Base-by-base conservation (phyloP, 2,797 vertebrate genomes). In the Crypturellus tataupa region DNA sequence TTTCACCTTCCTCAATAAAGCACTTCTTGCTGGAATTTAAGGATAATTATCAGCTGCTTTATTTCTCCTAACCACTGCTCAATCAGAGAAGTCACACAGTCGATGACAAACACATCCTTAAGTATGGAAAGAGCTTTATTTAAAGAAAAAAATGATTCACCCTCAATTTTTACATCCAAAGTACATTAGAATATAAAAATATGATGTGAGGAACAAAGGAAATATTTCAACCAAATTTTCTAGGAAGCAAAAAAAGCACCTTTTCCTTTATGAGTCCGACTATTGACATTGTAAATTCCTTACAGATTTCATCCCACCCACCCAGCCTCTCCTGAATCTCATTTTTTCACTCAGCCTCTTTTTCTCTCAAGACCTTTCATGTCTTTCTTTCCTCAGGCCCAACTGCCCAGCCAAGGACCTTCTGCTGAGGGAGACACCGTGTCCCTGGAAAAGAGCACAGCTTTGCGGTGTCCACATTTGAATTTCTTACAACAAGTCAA, bases 121-220 rank as follows among this genome's bases (percentile, higher is more conserved):
- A 87, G 76, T 44, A 64, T 21, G 77, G 82, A 83, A 80, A 65
- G 85, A 67, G 72, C 31, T 87, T 94, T 95, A 93, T 95, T 96
- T 94, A 95, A 83, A 93, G 85, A 39, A 56, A 87, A 86, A 90
- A 77, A 44, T 95, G 91, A 95, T 94, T 96, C 95, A 95, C 64
- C 46, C 76, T 87, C 73, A 70, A 14, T 69, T 82, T 79, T 87
- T 64, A 24, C 42, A 80, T 83, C 73, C 71, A 80, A 16, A 60
- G 76, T 7, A 35, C 60, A 77, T 77, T 24, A 67, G 87, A 71
- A 77, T 47, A n/a, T 19, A 69, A 59, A 56, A 85, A 71, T 24
- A n/a, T 0, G 0, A 29, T 0, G 0, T 8, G 60, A 44, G 12
- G 69, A 87, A 49, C 39, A 39, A 85, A 53, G 65, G 39, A 55